phyloP scores from a whole-genome alignment of 2,888 invertebrate species.

The Mesorhabditis spiculigera region DNA sequence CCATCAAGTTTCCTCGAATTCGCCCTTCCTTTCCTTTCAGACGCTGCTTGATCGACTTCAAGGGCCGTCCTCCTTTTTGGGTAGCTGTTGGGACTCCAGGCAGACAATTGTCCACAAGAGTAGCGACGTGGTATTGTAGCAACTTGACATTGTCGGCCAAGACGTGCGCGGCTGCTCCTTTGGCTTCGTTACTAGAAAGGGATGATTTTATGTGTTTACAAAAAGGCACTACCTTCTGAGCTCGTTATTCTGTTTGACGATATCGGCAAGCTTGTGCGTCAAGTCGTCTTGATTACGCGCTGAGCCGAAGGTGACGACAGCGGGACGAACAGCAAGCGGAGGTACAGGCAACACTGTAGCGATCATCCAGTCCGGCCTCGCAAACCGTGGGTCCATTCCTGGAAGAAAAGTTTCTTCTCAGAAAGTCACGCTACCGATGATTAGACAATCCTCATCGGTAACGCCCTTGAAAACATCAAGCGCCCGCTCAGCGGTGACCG shows the following conservation, averaged over 20 bases:
- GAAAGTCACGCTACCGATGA: slow-evolving; percentile 59
- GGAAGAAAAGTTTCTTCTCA: slow-evolving; percentile 60
- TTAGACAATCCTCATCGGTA: slow-evolving; percentile 90
- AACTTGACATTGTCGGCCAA: slow-evolving; percentile 93
- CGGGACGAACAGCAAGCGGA: slow-evolving; percentile 89
- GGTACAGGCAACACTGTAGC: slow-evolving; percentile 94
- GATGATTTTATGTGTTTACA: not conserved
- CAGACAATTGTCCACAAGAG: slow-evolving; percentile 96
- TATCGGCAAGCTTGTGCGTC: slow-evolving; percentile 96
- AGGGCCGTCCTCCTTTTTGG: slow-evolving; percentile 96
- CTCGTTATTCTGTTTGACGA: slow-evolving; percentile 96
- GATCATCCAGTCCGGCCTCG: slow-evolving; percentile 99
- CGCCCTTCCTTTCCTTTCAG: slow-evolving; percentile 96
- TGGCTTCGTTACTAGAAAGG: slow-evolving; percentile 77
- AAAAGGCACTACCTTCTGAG: slow-evolving; percentile 66
- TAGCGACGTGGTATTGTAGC: slow-evolving; percentile 97
- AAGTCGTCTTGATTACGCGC: slow-evolving; percentile 96
- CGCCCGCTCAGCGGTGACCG: slow-evolving; percentile 87
- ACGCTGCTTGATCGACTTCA: slow-evolving; percentile 94
- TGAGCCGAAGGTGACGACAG: slow-evolving; percentile 98
- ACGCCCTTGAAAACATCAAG: slow-evolving; percentile 92
- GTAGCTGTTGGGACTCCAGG: slow-evolving; percentile 91
- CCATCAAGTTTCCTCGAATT: slow-evolving; percentile 98
- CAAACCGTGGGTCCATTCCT: slow-evolving; percentile 81
- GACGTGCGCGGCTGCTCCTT: slow-evolving; percentile 95